These are phyloP conservation scores for Dolichallabes microphthalmus DNA, from an alignment of 2,113 vertebrate genomes.

Conservation along the genomic window DNA sequence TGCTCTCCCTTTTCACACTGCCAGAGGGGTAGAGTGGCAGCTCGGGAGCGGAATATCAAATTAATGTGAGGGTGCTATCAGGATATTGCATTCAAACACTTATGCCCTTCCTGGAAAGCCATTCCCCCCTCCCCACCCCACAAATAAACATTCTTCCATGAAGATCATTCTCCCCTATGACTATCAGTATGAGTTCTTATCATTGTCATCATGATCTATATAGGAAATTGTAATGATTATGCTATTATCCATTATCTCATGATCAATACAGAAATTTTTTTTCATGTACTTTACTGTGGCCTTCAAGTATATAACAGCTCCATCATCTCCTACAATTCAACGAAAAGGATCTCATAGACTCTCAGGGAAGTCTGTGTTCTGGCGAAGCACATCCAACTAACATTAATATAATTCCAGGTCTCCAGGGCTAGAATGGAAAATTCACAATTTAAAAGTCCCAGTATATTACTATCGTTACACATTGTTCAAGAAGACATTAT, in stretches of 20 bases:
- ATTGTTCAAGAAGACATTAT: not conserved
- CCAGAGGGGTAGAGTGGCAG: conserved; percentile 15
- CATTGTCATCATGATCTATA: not conserved
- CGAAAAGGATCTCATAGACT: conserved; percentile 3
- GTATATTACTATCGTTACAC: not conserved
- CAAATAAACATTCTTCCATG: not conserved
- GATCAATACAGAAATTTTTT: conserved; percentile 54
- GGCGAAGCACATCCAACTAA: not conserved
- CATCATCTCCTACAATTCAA: conserved; percentile 14
- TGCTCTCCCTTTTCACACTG: conserved; percentile 32
- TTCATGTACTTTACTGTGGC: conserved; percentile 28
- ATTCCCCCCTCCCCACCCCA: not conserved
- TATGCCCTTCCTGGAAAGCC: not conserved
- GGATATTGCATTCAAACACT: conserved; percentile 20
- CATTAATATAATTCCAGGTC: not conserved
- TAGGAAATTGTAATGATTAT: conserved; percentile 26
- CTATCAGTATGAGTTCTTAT: not conserved
- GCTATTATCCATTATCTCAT: conserved; percentile 30
- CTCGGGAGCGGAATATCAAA: not conserved
- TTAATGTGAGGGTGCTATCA: conserved; percentile 15
- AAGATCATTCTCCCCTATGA: not conserved
- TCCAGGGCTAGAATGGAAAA: not conserved
- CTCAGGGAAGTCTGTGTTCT: not conserved
- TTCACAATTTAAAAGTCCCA: not conserved
- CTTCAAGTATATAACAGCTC: conserved; percentile 22